Conservation (phyloP, 1,140 invertebrate genomes). For the Archegozetes longisetosus region DNA sequence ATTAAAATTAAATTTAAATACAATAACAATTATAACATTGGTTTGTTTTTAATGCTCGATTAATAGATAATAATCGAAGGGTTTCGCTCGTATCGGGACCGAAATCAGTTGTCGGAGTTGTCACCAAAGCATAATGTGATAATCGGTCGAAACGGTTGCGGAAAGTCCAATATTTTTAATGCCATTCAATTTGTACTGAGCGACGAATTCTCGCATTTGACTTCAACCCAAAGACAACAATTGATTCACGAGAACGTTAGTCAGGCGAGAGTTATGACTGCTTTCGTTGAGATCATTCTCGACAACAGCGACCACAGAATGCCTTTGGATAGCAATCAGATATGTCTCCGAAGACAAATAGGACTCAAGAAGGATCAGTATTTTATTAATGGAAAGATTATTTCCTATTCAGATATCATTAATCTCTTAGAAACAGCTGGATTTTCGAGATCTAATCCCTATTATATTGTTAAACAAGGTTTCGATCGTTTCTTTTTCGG, state of each 20-base stretch:
- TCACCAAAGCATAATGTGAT: conserved; percentile 96
- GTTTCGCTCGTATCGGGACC: conserved; percentile 96
- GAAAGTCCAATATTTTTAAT: conserved; percentile 99
- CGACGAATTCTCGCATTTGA: conserved; percentile 93
- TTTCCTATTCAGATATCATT: conserved; percentile 89
- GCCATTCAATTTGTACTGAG: conserved; percentile 99
- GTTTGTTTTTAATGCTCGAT: neutral
- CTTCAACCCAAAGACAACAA: conserved; percentile 84
- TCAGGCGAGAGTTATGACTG: conserved; percentile 79
- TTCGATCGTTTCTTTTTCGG: no score
- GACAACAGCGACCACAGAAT: conserved; percentile 94
- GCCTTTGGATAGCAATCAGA: conserved; percentile 95
- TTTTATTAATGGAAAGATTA: conserved; percentile 97
- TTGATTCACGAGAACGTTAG: conserved; percentile 95
- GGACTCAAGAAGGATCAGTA: conserved; percentile 99
- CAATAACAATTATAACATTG: neutral
- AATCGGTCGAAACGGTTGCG: conserved; percentile 85
- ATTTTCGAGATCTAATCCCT: conserved; percentile 96
- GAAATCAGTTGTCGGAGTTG: conserved; percentile 94
- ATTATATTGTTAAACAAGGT: conserved; percentile 99
- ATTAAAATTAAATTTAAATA: neutral
- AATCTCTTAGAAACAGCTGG: conserved; percentile 96
- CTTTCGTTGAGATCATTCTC: conserved; percentile 99
- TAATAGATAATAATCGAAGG: conserved; percentile 92
- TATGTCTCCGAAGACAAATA: conserved; percentile 84